Conservation (phyloP, 2,888 invertebrate genomes). For the Venustoraphidia nigricollis region DNA sequence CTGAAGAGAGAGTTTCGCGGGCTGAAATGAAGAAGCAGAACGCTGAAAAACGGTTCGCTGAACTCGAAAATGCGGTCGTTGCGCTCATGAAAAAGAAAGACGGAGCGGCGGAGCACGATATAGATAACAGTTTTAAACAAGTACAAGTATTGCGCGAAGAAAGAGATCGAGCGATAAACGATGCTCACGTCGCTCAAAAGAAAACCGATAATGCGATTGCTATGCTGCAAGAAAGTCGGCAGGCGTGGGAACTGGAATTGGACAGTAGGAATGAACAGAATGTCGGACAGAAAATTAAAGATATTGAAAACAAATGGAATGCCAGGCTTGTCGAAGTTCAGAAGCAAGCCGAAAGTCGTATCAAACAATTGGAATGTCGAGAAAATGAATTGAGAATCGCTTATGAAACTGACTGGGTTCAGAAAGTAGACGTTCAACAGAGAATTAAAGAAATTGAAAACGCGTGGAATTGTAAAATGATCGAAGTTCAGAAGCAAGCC, state of each 20-base stretch:
- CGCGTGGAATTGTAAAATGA: conserved; percentile 16
- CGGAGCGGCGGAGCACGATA: not conserved
- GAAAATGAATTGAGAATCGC: not conserved
- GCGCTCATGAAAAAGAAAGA: conserved; percentile 2
- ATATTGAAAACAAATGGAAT: conserved; percentile 16
- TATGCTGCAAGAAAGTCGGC: conserved; percentile 10
- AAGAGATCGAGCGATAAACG: conserved; percentile 14
- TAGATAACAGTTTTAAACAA: too few relatives aligned
- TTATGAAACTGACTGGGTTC: conserved; percentile 7
- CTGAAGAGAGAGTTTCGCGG: conserved; percentile 9
- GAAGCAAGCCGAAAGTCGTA: conserved; percentile 11
- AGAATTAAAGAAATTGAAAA: conserved; percentile 18
- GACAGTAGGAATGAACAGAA: not conserved
- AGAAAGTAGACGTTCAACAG: conserved; percentile 4
- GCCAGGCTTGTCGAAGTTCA: conserved; percentile 11
- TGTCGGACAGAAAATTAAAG: conserved; percentile 16
- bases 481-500: too few relatives aligned
- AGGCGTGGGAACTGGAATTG: conserved; percentile 11
- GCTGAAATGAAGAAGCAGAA: conserved; percentile 13
- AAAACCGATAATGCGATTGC: conserved; percentile 11
- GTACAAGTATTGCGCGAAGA: conserved; percentile 5
- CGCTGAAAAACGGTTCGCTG: not conserved
- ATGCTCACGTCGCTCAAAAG: conserved; percentile 15
- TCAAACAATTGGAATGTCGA: not conserved
- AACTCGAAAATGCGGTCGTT: conserved; percentile 1